Base-by-base conservation (phyloP, 2,797 vertebrate genomes). In the Sebastolobus alascanus region DNA sequence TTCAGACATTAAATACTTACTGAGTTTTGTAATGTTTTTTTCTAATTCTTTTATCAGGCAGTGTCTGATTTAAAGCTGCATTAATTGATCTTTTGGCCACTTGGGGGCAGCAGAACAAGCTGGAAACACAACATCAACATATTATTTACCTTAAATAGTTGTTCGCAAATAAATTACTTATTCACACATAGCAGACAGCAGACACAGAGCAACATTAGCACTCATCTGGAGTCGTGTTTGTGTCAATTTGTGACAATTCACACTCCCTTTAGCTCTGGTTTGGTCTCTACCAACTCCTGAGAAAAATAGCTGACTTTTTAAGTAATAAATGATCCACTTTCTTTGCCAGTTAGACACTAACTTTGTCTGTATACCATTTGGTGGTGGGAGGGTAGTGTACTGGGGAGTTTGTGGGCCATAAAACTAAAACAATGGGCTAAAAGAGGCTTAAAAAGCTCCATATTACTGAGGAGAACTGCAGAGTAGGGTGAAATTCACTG, bases 61-160 rank as follows among this genome's bases (percentile, higher is more conserved):
- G n/a, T n/a, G 35, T 66, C 18, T 38, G 31, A 22, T 82, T 55
- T 40, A 68, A 55, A 73, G 56, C 20, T 63, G 14, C 6, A 38
- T 13, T 37, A 3, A 6, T 2, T 13, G 6, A 31, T 22, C 6
- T 37, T 68, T 61, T 71, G n/a, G 52, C 13, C n/a, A 46, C 35
- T 18, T 33, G 33, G 37, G n/a, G 35, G n/a, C 4, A 43, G 40
- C 27, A 67, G 27, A 37, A 31, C 31, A 31, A 40, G 27, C 14
- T 59, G 56, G 14, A 33, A 60, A 60, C 58, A 20, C 8, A 60
- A 35, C 2, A 11, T 61, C 20, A 35, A n/a, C 61, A 64, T 40
- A 16, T 25, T 16, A 8, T 40, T 35, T 0, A 63, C 43, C 12
- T 18, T 0, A 46, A 8, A 50, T 8, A 50, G 46, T 50, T 50